Percentiles rank a stretch among this genome's conserved stretches.
phyloP scores from a whole-genome alignment of 2,113 vertebrate genomes.

The Melanocharis versteri region DNA sequence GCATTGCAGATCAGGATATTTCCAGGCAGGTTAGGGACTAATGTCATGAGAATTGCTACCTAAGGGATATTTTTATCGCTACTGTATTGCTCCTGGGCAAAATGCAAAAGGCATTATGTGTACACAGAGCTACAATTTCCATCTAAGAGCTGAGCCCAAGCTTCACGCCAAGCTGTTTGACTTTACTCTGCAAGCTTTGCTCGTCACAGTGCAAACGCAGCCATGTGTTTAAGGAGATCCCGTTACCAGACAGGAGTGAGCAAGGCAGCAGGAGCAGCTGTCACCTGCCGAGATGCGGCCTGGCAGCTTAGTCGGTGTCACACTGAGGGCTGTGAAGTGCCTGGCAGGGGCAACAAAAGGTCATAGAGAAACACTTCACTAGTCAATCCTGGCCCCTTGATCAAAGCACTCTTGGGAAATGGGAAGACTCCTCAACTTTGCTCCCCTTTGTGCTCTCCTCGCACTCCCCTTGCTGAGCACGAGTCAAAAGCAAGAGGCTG shows the following conservation, averaged over 20 bases:
- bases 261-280: constrained; percentile 13
- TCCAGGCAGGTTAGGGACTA: constrained; percentile 8
- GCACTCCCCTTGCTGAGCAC: neutral
- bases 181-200: neutral
- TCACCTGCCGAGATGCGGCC: neutral
- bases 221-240: neutral
- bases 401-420: neutral
- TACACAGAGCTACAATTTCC: neutral
- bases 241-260: neutral
- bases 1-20: neutral
- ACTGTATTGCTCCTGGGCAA: neutral
- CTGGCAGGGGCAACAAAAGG: neutral
- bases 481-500: neutral
- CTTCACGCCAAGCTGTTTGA: neutral
- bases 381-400: neutral
- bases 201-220: neutral
- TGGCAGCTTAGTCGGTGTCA: neutral
- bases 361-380: neutral
- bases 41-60: neutral
- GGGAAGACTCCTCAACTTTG: neutral
- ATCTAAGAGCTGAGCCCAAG: neutral
- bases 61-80: neutral
- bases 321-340: neutral
- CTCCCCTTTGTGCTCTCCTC: neutral
- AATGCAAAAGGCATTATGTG: neutral